Percentiles rank a stretch among this genome's conserved stretches.
phyloP scores from a whole-genome alignment of 2,888 invertebrate genomes.

The Caenorhabditis doughertyi region DNA sequence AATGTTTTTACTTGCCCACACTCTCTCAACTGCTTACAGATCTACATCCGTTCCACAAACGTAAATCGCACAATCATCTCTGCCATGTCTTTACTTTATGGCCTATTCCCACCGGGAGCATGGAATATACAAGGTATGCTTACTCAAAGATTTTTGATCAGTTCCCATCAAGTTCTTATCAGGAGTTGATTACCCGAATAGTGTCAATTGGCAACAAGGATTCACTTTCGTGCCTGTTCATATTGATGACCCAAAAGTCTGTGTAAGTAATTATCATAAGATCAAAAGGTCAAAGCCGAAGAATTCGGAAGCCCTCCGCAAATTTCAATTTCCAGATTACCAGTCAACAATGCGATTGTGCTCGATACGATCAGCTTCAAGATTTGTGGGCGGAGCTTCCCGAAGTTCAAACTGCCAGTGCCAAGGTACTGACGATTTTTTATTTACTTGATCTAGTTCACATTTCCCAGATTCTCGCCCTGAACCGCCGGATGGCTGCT shows the following conservation, averaged over 20 bases:
- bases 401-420: constrained; percentile 4
- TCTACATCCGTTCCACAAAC: constrained; percentile 89
- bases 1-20: too few species aligned
- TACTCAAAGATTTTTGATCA: background rate
- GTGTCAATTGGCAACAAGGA: constrained; percentile 75
- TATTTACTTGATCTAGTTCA: too few species aligned
- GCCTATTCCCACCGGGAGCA: constrained; percentile 61
- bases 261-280: constrained; percentile 38
- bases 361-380: constrained; percentile 10
- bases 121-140: constrained; percentile 50
- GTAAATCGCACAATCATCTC: constrained; percentile 89
- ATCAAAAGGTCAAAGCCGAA: background rate
- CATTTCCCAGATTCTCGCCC: too few species aligned
- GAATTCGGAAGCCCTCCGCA: too few species aligned
- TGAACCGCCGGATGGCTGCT: constrained; percentile 26
- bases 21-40: constrained; percentile 2
- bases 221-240: constrained; percentile 83
- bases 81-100: constrained; percentile 78
- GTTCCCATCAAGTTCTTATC: background rate
- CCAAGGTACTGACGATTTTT: background rate
- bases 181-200: constrained; percentile 56
- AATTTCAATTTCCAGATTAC: constrained; percentile 17
- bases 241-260: constrained; percentile 13
- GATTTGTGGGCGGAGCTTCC: constrained; percentile 4
- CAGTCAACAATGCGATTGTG: constrained; percentile 15